Conservation (phyloP, 2,888 invertebrate genomes). For the Calliopum simillimum region DNA sequence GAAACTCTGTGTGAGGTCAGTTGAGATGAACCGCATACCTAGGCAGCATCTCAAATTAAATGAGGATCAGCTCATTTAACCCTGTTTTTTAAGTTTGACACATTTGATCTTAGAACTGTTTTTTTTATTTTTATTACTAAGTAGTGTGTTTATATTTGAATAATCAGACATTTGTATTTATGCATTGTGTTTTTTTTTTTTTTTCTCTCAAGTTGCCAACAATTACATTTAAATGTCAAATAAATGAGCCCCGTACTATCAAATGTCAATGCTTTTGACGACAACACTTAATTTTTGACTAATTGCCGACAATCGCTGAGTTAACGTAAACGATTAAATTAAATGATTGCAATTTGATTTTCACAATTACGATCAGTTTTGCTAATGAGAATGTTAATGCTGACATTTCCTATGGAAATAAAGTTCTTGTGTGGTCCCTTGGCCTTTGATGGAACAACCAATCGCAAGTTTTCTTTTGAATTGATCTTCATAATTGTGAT, state of each 20-base stretch:
- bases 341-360: slow-evolving; percentile 31
- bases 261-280: slow-evolving; percentile 31
- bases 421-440: slow-evolving; percentile 5
- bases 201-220: background rate
- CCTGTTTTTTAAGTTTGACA: background rate
- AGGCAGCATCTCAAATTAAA: slow-evolving; percentile 17
- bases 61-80: slow-evolving; percentile 23
- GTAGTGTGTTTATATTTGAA: no score
- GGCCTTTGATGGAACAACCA: background rate
- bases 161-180: background rate
- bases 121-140: background rate
- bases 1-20: slow-evolving; percentile 27
- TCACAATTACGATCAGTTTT: slow-evolving; percentile 12
- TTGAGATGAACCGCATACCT: slow-evolving; percentile 28
- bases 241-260: slow-evolving; percentile 3
- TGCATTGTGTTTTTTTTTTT: background rate
- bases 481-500: slow-evolving; percentile 4
- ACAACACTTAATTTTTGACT: slow-evolving; percentile 19
- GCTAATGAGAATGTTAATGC: slow-evolving; percentile 1
- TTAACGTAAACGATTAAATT: slow-evolving; percentile 17
- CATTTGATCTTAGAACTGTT: background rate
- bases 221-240: slow-evolving; percentile 30
- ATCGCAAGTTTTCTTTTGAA: background rate
- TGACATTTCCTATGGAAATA: background rate
- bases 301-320: slow-evolving; percentile 30